Evolutionary conservation across 2,797 vertebrate species (phyloP).

Genomic region (Poeciliopsis infans): DNA sequence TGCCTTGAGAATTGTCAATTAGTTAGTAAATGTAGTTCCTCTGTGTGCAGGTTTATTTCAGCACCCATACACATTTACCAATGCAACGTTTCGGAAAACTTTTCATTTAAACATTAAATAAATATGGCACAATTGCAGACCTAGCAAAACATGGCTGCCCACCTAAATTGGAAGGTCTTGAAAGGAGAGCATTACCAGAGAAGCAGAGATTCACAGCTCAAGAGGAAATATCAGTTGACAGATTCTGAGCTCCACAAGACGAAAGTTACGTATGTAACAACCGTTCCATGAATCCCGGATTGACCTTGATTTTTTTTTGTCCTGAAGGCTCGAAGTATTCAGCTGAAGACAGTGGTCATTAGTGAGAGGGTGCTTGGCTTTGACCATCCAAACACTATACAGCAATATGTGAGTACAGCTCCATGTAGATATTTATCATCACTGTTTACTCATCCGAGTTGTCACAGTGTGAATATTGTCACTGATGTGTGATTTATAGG

Average conservation of each 20-base stretch:
- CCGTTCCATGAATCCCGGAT: too few relatives aligned
- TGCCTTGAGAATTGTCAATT: not conserved
- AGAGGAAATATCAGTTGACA: not conserved
- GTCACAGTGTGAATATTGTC: not conserved
- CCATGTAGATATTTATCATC: not conserved
- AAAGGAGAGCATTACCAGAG: not conserved
- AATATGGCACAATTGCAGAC: not conserved
- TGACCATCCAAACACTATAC: conserved; percentile 85
- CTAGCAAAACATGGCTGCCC: not conserved
- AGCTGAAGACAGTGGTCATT: conserved; percentile 84
- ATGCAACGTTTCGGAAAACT: not conserved
- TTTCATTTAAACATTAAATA: not conserved
- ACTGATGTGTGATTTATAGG: conserved; percentile 57
- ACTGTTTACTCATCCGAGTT: not conserved
- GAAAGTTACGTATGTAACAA: too few relatives aligned
- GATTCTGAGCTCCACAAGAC: not conserved
- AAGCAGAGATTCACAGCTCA: too few relatives aligned
- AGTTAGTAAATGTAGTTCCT: not conserved
- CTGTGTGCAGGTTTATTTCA: not conserved
- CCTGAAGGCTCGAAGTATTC: conserved; percentile 81
- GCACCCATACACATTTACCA: not conserved
- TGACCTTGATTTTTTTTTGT: conserved; percentile 13
- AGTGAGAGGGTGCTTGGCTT: conserved; percentile 85
- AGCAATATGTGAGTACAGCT: conserved; percentile 83
- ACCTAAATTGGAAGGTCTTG: not conserved